Conservation (phyloP, 1,140 invertebrate genomes). For the Belonocnema kinseyi region DNA sequence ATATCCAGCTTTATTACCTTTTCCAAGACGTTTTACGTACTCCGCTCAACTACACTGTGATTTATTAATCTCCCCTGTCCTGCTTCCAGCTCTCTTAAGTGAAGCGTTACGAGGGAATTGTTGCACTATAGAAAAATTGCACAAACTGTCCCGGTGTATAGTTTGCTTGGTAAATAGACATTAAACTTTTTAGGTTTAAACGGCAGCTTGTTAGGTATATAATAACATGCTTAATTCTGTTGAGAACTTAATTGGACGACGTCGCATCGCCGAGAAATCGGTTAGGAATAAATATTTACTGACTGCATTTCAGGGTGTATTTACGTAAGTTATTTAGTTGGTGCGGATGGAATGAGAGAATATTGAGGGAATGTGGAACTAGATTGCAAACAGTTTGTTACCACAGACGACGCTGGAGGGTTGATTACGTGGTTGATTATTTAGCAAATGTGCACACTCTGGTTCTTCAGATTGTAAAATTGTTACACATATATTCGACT, state of each 20-base stretch:
- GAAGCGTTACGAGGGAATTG: conserved; percentile 2
- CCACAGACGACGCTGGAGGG: conserved; percentile 1
- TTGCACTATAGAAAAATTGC: neutral
- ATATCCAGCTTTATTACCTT: conserved; percentile 31
- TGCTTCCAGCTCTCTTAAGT: conserved; percentile 24
- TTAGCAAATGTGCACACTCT: neutral
- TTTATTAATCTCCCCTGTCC: conserved; percentile 29
- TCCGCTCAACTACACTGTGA: conserved; percentile 28
- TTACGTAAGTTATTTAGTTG: conserved; percentile 20
- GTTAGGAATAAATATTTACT: conserved; percentile 4
- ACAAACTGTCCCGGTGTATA: neutral
- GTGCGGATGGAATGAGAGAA: neutral
- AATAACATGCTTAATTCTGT: conserved; percentile 6
- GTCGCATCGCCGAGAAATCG: neutral
- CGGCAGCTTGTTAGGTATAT: neutral
- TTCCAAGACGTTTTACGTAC: conserved; percentile 30
- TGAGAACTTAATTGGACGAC: neutral
- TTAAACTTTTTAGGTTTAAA: neutral
- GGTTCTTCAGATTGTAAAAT: too few species aligned
- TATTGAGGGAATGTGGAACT: conserved; percentile 18
- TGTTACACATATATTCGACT: too few species aligned
- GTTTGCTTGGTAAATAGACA: neutral
- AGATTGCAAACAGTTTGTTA: conserved; percentile 22
- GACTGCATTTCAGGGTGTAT: conserved; percentile 15
- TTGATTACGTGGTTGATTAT: conserved; percentile 14